A percentile compares a stretch with the other conserved stretches of the same genome.
These are phyloP conservation scores for Lasioglossum marginatum DNA, from an alignment of 2,888 invertebrate genomes.

Conservation along the genomic window DNA sequence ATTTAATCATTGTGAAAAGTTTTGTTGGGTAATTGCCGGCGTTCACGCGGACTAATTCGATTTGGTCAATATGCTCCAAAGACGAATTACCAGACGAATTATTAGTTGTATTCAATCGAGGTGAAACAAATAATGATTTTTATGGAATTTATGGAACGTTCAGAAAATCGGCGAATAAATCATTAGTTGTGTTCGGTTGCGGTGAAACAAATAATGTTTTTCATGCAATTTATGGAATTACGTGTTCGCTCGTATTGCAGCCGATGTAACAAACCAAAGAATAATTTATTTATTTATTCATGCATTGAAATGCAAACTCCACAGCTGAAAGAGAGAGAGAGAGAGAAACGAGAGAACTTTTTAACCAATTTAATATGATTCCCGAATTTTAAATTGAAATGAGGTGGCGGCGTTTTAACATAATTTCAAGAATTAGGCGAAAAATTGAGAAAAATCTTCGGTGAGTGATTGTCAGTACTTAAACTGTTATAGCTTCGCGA, in stretches of 20 bases:
- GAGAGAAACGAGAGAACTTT: background rate
- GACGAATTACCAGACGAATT: background rate
- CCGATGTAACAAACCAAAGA: background rate
- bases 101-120: background rate
- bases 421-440: background rate
- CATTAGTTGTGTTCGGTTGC: background rate
- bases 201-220: background rate
- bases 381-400: constrained; percentile 4
- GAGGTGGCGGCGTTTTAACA: background rate
- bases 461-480: background rate
- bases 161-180: background rate
- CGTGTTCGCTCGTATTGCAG: background rate
- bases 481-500: background rate
- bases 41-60: background rate
- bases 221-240: background rate
- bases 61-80: background rate
- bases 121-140: background rate
- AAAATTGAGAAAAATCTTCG: background rate
- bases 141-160: background rate
- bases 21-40: background rate
- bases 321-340: background rate
- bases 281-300: constrained; percentile 11
- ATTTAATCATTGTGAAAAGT: background rate
- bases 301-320: background rate
- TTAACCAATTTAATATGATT: background rate